phyloP scores from a whole-genome alignment of 2,888 invertebrate genomes.

The Agriopis leucophaearia region DNA sequence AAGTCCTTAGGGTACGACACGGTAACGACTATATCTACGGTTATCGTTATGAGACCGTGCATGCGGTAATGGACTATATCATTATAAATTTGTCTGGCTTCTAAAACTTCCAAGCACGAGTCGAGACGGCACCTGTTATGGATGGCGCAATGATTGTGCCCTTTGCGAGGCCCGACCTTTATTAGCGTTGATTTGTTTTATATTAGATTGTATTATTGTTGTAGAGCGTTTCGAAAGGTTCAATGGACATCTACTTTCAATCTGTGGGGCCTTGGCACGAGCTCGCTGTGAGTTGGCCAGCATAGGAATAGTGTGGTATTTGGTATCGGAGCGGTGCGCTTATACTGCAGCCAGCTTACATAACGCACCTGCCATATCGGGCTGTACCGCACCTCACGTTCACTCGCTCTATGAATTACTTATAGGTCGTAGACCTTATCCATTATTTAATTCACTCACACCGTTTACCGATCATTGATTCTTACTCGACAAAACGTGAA shows the following conservation, averaged over 20 bases:
- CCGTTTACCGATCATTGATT: constrained; percentile 60
- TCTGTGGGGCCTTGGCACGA: constrained; percentile 77
- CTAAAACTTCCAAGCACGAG: constrained; percentile 47
- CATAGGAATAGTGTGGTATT: constrained; percentile 79
- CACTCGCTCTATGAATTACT: constrained; percentile 84
- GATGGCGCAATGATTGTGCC: constrained; percentile 62
- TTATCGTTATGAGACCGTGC: constrained; percentile 72
- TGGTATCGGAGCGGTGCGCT: constrained; percentile 64
- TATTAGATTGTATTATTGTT: constrained; percentile 49
- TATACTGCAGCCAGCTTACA: constrained; percentile 75
- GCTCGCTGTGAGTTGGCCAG: constrained; percentile 60
- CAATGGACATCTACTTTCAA: constrained; percentile 76
- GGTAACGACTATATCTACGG: constrained; percentile 74
- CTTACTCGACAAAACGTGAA: constrained; percentile 44
- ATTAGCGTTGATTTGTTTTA: constrained; percentile 54
- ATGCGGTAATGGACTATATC: constrained; percentile 76
- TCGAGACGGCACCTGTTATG: constrained; percentile 63
- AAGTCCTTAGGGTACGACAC: constrained; percentile 66
- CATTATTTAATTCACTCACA: constrained; percentile 74
- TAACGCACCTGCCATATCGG: constrained; percentile 86
- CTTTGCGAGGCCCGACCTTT: constrained; percentile 61
- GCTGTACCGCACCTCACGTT: constrained; percentile 80
- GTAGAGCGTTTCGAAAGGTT: constrained; percentile 62
- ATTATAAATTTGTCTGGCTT: constrained; percentile 79
- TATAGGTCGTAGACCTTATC: constrained; percentile 83